Evolutionary conservation across 2,888 invertebrate genomes (phyloP).

Genomic region (Tenthredo distinguenda): DNA sequence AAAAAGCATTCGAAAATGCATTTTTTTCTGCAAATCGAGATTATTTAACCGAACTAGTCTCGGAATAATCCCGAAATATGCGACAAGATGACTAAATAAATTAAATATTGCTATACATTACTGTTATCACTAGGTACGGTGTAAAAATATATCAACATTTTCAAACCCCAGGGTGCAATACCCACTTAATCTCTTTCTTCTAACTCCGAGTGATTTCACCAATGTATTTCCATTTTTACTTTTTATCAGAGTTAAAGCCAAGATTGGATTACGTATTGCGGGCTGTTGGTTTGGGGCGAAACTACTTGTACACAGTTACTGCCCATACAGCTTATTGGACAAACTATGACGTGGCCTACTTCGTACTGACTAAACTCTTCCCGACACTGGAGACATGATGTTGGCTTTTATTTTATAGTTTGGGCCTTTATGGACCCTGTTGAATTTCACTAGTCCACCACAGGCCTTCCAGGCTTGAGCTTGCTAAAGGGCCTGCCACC

Average conservation of each 20-base stretch:
- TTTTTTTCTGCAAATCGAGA: no score
- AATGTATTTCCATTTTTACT: constrained; percentile 9
- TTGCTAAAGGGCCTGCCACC: constrained; percentile 70
- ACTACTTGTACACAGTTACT: constrained; percentile 82
- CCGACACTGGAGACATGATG: constrained; percentile 78
- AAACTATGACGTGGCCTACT: constrained; percentile 83
- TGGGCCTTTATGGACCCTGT: constrained; percentile 61
- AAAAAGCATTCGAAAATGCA: no score
- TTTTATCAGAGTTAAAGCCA: constrained; percentile 79
- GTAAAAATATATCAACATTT: not conserved
- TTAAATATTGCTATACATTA: no score
- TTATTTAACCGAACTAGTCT: no score
- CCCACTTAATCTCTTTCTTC: not conserved
- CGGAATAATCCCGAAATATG: no score
- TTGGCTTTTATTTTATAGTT: constrained; percentile 65
- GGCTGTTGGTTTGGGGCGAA: constrained; percentile 81
- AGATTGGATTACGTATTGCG: constrained; percentile 82
- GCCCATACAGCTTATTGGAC: constrained; percentile 85
- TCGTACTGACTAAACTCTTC: constrained; percentile 80
- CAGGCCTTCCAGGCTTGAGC: constrained; percentile 67
- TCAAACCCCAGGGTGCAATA: no score
- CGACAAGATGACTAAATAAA: no score
- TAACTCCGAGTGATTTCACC: not conserved
- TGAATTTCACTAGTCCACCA: constrained; percentile 69
- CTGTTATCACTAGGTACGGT: no score